Evolutionary conservation across 2,113 vertebrate genomes (phyloP).

Genomic region (Polyodon spathula): DNA sequence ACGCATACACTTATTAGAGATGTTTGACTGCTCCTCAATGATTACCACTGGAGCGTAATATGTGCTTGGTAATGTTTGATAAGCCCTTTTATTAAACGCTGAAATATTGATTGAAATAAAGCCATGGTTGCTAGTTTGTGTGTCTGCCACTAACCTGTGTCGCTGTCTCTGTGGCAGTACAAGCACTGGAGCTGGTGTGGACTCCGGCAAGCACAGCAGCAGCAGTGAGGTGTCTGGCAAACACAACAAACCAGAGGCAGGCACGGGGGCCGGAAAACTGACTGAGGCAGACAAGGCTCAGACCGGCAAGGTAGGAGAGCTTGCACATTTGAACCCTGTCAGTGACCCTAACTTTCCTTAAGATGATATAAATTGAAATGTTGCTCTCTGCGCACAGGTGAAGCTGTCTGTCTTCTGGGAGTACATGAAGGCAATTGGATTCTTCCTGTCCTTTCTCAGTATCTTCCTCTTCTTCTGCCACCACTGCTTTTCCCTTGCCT

Average conservation of each 20-base stretch:
- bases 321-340: too few relatives aligned
- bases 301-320: conserved; percentile 70
- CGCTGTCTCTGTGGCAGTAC: conserved; percentile 37
- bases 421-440: conserved; percentile 85
- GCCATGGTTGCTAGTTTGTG: too few relatives aligned
- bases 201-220: conserved; percentile 9
- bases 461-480: conserved; percentile 75
- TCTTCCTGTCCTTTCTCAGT: conserved; percentile 67
- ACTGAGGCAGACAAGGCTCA: conserved; percentile 79
- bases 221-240: conserved; percentile 15
- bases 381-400: conserved; percentile 54
- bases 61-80: too few relatives aligned
- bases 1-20: too few relatives aligned
- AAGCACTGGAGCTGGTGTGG: conserved; percentile 37
- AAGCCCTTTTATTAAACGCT: too few relatives aligned
- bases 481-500: conserved; percentile 67
- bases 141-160: background rate
- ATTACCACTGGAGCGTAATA: too few relatives aligned
- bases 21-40: too few relatives aligned
- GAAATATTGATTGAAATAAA: too few relatives aligned
- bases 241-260: conserved; percentile 26
- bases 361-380: too few relatives aligned
- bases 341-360: too few relatives aligned
- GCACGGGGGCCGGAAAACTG: conserved; percentile 65
- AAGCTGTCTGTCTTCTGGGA: conserved; percentile 81